Percentiles rank a stretch among this genome's conserved stretches.
Conservation (phyloP, 1,140 invertebrate species). For the Lordiphosa clarofinis region DNA sequence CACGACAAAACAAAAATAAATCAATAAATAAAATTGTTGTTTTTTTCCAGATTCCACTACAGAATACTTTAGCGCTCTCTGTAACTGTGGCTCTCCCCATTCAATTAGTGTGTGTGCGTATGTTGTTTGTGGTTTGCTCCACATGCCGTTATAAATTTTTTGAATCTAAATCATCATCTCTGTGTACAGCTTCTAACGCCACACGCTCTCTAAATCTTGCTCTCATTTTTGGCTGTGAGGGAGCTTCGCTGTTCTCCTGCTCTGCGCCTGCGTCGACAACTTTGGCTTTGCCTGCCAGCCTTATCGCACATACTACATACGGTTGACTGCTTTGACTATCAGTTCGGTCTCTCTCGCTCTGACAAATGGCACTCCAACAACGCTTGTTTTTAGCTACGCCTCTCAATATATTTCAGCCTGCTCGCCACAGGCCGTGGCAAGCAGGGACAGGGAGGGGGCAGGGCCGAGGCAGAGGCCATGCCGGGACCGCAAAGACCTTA, state of each 20-base stretch:
- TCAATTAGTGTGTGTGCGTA: conserved; percentile 39
- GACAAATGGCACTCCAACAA: conserved; percentile 15
- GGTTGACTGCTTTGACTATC: conserved; percentile 21
- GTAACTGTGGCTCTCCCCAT: conserved; percentile 26
- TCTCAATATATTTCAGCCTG: conserved; percentile 40
- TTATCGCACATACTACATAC: conserved; percentile 53
- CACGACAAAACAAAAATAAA: conserved; percentile 43
- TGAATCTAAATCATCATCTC: conserved; percentile 53
- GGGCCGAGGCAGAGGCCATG: conserved; percentile 36
- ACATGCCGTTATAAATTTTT: conserved; percentile 55
- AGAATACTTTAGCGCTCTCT: conserved; percentile 28
- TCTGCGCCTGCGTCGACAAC: conserved; percentile 22
- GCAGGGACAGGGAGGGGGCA: conserved; percentile 37
- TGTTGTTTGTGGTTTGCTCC: conserved; percentile 39
- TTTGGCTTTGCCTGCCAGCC: conserved; percentile 22
- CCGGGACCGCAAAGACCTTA: conserved; percentile 20
- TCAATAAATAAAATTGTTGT: conserved; percentile 56
- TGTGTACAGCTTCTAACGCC: conserved; percentile 53
- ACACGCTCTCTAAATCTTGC: conserved; percentile 17
- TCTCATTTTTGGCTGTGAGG: conserved; percentile 1
- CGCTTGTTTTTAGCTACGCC: conserved; percentile 67
- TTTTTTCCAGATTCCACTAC: conserved; percentile 61
- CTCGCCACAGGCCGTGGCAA: conserved; percentile 15
- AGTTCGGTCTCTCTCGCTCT: conserved; percentile 31
- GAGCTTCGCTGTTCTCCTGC: conserved; percentile 6